These are phyloP conservation scores for Callaeas wilsoni DNA, from an alignment of 2,113 vertebrate genomes.

Conservation along the genomic window DNA sequence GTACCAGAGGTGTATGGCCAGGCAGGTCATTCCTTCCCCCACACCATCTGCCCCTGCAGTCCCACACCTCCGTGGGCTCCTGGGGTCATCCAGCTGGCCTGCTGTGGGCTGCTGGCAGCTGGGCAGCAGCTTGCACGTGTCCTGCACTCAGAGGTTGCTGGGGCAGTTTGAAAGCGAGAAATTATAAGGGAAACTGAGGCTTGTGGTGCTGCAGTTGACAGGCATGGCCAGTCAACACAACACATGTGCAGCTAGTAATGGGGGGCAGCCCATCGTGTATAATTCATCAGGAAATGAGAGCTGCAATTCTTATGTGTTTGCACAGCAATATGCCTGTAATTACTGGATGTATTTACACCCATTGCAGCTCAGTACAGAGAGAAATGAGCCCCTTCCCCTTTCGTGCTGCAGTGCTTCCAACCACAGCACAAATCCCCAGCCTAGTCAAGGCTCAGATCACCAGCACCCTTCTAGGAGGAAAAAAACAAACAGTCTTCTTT, in stretches of 20 bases:
- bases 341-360: not conserved
- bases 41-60: not conserved
- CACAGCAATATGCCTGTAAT: not conserved
- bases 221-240: not conserved
- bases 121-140: rapidly evolving
- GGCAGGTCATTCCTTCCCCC: not conserved
- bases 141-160: rapidly evolving
- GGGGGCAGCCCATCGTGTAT: rapidly evolving
- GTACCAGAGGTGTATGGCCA: not conserved
- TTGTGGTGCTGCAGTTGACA: rapidly evolving
- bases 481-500: not conserved
- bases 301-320: not conserved
- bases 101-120: not conserved
- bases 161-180: not conserved
- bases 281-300: not conserved
- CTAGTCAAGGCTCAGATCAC: not conserved
- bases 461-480: not conserved
- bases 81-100: rapidly evolving
- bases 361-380: not conserved
- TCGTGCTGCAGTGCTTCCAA: not conserved
- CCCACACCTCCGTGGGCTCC: rapidly evolving
- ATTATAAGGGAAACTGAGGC: not conserved
- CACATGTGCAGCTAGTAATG: not conserved
- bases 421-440: rapidly evolving
- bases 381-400: not conserved